phyloP scores from a whole-genome alignment of 2,888 invertebrate species.

The Gastracanthus pulcherrimus region DNA sequence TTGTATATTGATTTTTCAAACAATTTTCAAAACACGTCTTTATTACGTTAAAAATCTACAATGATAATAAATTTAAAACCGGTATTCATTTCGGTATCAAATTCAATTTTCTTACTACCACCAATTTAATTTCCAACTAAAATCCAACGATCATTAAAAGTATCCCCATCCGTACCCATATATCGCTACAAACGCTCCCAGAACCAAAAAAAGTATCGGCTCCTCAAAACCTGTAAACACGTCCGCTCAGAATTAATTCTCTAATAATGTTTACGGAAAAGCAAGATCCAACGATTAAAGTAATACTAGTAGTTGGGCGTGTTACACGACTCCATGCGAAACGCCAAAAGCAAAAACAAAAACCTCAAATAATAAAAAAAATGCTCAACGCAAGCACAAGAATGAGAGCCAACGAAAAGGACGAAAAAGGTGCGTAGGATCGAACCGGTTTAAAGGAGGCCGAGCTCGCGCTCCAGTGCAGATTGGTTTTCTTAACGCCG shows the following conservation, averaged over 20 bases:
- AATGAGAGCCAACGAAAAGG: conserved; percentile 2
- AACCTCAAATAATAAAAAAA: no score
- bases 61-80: not conserved
- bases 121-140: conserved; percentile 6
- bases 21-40: no score
- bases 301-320: conserved; percentile 42
- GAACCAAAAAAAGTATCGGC: no score
- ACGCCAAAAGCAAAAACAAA: not conserved
- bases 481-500: conserved; percentile 52
- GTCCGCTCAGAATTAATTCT: conserved; percentile 36
- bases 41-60: no score
- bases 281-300: conserved; percentile 37
- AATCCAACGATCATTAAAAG: no score
- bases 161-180: no score
- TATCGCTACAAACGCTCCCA: no score
- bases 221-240: no score
- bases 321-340: conserved; percentile 15
- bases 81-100: not conserved
- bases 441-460: conserved; percentile 47
- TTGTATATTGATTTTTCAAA: no score
- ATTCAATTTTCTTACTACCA: conserved; percentile 17
- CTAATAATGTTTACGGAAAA: conserved; percentile 49
- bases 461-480: conserved; percentile 2
- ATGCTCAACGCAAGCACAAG: no score
- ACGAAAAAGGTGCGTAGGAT: not conserved